Evolutionary conservation across 1,140 invertebrate genomes (phyloP).

Genomic region (Vanessa tameamea): DNA sequence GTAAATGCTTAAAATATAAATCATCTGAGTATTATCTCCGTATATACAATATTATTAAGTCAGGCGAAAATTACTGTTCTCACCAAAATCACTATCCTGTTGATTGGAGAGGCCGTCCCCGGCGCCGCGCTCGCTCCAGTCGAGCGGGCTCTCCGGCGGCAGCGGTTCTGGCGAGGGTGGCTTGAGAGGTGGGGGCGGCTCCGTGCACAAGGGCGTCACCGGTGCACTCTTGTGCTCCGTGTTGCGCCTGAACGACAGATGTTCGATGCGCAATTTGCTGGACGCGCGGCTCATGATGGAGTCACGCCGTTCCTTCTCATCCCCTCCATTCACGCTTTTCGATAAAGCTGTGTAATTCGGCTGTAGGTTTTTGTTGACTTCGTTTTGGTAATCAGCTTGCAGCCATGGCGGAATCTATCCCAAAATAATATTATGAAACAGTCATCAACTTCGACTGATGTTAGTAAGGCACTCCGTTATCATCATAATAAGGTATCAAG

Average conservation of each 20-base stretch:
- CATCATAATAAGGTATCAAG: no score
- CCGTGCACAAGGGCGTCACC: slow-evolving; percentile 55
- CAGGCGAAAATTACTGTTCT: slow-evolving; percentile 6
- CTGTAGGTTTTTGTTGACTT: slow-evolving; percentile 74
- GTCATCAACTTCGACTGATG: no score
- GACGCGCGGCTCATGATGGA: slow-evolving; percentile 74
- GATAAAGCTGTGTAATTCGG: slow-evolving; percentile 69
- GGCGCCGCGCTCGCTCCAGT: slow-evolving; percentile 88
- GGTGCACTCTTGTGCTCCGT: slow-evolving; percentile 65
- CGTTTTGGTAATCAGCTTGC: slow-evolving; percentile 81
- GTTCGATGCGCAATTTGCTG: slow-evolving; percentile 73
- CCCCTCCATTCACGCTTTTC: slow-evolving; percentile 65
- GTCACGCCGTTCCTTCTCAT: slow-evolving; percentile 66
- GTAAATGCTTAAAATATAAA: no score
- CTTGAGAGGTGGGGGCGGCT: slow-evolving; percentile 77
- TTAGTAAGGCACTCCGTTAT: no score
- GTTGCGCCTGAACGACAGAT: slow-evolving; percentile 66
- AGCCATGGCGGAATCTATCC: slow-evolving; percentile 90
- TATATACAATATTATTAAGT: background rate
- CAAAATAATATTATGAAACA: background rate
- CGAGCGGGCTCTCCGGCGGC: slow-evolving; percentile 87
- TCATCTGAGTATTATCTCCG: no score
- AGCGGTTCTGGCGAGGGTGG: slow-evolving; percentile 78
- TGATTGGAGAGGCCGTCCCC: slow-evolving; percentile 92
- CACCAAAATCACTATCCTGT: slow-evolving; percentile 89